A percentile compares a stretch with the other conserved stretches of the same genome.
These are phyloP conservation scores for Zaprionus tsacasi DNA, from an alignment of 1,140 invertebrate species.

Conservation along the genomic window DNA sequence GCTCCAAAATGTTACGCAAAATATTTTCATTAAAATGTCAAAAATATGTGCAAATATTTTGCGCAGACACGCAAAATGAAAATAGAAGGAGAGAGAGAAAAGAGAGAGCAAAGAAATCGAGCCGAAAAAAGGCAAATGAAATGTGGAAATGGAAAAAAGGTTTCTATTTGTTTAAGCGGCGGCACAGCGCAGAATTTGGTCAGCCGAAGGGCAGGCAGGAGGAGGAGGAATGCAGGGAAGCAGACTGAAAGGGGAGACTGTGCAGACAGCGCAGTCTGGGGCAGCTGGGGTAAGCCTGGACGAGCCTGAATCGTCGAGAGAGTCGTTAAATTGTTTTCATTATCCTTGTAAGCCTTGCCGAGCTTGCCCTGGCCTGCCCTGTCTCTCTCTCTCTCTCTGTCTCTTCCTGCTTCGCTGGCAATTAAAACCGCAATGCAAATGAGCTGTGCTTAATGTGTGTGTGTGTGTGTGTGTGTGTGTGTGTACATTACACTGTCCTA, in stretches of 20 bases:
- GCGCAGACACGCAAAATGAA: conserved; percentile 68
- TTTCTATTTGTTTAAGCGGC: conserved; percentile 76
- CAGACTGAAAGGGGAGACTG: background rate
- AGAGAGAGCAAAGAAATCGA: conserved; percentile 23
- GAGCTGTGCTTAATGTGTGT: conserved; percentile 74
- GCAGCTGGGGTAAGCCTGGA: background rate
- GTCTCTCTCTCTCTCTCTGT: background rate
- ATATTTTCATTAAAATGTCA: conserved; percentile 78
- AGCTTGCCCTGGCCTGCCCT: conserved; percentile 8
- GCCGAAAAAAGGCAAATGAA: conserved; percentile 39
- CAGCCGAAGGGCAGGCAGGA: background rate
- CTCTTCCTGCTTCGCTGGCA: conserved; percentile 46
- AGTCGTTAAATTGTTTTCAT: conserved; percentile 83
- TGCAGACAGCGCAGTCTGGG: background rate
- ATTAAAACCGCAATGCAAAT: conserved; percentile 82
- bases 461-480: conserved; percentile 34
- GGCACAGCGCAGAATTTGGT: conserved; percentile 29
- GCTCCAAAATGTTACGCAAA: conserved; percentile 61
- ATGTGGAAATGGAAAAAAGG: conserved; percentile 50
- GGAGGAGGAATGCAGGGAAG: background rate
- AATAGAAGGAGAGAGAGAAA: background rate
- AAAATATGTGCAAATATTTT: conserved; percentile 80
- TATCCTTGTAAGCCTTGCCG: conserved; percentile 74
- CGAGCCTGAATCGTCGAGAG: conserved; percentile 69
- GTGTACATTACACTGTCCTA: conserved; percentile 34